phyloP scores from a whole-genome alignment of 2,113 vertebrate species.

The Isurus oxyrinchus region DNA sequence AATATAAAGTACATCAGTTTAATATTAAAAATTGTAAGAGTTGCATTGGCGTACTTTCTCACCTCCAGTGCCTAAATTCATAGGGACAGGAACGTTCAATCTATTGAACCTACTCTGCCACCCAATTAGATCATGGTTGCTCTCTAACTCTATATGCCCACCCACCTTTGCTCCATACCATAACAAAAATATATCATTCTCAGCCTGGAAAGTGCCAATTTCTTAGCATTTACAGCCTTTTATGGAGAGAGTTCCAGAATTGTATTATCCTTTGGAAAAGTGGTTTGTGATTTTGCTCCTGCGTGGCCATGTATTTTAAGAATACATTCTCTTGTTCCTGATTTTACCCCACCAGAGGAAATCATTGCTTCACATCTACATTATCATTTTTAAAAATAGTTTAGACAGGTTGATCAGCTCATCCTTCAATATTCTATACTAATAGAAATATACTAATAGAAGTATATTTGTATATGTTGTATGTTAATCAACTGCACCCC shows the following conservation, averaged over 20 bases:
- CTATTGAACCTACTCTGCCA: neutral
- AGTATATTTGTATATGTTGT: neutral
- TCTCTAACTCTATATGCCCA: neutral
- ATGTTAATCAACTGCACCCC: neutral
- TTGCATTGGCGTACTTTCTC: neutral
- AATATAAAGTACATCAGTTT: neutral
- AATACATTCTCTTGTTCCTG: neutral
- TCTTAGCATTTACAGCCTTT: neutral
- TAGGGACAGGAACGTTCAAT: neutral
- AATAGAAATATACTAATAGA: neutral
- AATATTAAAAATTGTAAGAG: neutral
- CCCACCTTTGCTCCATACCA: neutral
- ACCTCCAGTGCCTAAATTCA: neutral
- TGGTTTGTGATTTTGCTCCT: neutral
- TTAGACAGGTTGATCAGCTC: neutral
- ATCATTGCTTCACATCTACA: neutral
- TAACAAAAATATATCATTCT: neutral
- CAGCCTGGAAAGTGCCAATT: neutral
- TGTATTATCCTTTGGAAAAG: neutral
- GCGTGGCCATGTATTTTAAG: neutral
- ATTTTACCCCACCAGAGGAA: neutral
- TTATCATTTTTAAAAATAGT: neutral
- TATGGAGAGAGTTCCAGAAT: neutral
- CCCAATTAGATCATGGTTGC: neutral
- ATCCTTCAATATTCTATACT: neutral